These are phyloP conservation scores for Frankliniella intonsa DNA, from an alignment of 2,888 invertebrate genomes.

Conservation along the genomic window DNA sequence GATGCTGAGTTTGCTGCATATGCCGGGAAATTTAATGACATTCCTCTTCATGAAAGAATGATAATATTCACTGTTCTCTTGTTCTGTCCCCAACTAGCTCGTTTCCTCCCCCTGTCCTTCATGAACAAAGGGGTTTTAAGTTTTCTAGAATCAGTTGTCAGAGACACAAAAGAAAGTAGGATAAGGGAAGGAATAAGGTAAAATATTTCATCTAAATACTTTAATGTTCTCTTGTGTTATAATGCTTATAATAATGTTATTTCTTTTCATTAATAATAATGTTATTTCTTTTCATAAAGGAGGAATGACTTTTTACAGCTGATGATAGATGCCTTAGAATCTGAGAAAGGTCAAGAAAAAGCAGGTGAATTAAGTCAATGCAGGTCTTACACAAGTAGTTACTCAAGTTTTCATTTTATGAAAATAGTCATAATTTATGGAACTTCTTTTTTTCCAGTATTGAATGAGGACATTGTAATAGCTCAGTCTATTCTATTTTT, in stretches of 20 bases:
- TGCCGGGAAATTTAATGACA: slow-evolving; percentile 38
- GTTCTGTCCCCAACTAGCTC: slow-evolving; percentile 37
- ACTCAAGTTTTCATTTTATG: neutral
- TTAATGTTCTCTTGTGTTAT: slow-evolving; percentile 6
- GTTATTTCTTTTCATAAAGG: slow-evolving; percentile 43
- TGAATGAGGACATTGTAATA: slow-evolving; percentile 53
- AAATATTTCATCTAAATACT: slow-evolving; percentile 9
- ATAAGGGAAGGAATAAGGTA: slow-evolving; percentile 31
- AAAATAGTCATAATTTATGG: neutral
- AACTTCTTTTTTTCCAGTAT: slow-evolving; percentile 40
- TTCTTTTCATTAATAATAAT: slow-evolving; percentile 30
- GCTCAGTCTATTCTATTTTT: slow-evolving; percentile 58
- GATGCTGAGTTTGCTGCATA: slow-evolving; percentile 51
- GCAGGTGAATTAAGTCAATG: slow-evolving; percentile 25
- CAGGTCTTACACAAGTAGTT: neutral
- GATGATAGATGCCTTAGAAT: slow-evolving; percentile 49
- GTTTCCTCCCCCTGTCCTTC: slow-evolving; percentile 38
- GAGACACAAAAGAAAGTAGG: slow-evolving; percentile 38
- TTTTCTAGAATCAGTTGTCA: slow-evolving; percentile 39
- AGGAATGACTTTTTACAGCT: slow-evolving; percentile 52
- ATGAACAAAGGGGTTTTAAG: slow-evolving; percentile 39
- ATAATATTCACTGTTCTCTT: slow-evolving; percentile 38
- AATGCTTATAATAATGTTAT: neutral
- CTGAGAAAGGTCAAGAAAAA: slow-evolving; percentile 42
- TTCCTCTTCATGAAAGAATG: slow-evolving; percentile 36